Conservation (phyloP, 2,113 vertebrate species). For the Nothobranchius furzeri region DNA sequence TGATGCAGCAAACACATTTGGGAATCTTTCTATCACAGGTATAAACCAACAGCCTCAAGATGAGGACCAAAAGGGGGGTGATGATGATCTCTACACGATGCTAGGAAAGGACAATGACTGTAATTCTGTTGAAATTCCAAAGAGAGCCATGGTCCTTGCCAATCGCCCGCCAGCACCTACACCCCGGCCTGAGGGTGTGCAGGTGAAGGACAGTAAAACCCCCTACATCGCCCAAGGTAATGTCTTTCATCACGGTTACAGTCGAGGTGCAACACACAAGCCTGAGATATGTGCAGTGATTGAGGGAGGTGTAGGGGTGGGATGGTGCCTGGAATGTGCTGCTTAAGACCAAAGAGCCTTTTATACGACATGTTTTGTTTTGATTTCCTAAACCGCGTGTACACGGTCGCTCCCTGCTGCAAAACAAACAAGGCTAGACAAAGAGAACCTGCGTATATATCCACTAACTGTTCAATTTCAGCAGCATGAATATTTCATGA, state of each 20-base stretch:
- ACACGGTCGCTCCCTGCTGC: constrained; percentile 22
- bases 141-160: constrained; percentile 43
- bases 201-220: constrained; percentile 54
- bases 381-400: constrained; percentile 50
- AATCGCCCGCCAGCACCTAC: constrained; percentile 81
- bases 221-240: constrained; percentile 79
- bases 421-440: constrained; percentile 53
- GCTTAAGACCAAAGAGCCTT: background rate
- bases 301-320: constrained; percentile 17
- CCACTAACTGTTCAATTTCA: constrained; percentile 76
- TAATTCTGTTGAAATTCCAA: constrained; percentile 64
- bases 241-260: background rate
- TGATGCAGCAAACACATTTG: constrained; percentile 49
- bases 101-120: constrained; percentile 61
- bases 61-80: constrained; percentile 55
- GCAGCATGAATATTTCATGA: constrained; percentile 74
- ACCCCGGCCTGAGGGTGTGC: constrained; percentile 69
- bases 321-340: constrained; percentile 47
- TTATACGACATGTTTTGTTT: constrained; percentile 34
- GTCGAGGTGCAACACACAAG: background rate
- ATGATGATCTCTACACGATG: constrained; percentile 62
- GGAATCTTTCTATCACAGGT: constrained; percentile 35
- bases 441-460: constrained; percentile 28
- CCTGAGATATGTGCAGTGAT: background rate
- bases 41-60: constrained; percentile 13